Conservation (phyloP, 2,797 vertebrate species). For the Loriculus beryllinus region DNA sequence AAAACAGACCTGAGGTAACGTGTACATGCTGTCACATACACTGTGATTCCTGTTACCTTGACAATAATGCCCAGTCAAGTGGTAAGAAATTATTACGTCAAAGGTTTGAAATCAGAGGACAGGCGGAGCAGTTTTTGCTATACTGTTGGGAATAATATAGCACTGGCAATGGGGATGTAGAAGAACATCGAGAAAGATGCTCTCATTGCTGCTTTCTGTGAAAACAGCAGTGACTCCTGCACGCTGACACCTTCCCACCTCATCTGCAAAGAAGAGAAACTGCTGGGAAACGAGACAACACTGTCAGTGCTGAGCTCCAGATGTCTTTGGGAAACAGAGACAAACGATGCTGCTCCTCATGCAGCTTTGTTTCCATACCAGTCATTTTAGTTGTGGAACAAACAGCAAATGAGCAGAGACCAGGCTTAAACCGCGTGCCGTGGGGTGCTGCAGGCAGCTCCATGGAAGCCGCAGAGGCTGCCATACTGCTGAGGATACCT, state of each 20-base stretch:
- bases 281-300: background rate
- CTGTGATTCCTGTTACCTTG: background rate
- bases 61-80: background rate
- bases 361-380: background rate
- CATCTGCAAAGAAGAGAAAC: background rate
- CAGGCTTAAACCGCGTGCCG: background rate
- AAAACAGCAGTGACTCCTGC: background rate
- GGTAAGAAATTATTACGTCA: background rate
- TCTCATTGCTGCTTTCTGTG: background rate
- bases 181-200: background rate
- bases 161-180: background rate
- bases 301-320: background rate
- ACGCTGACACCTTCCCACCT: background rate
- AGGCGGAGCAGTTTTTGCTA: background rate
- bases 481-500: background rate
- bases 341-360: background rate
- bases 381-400: background rate
- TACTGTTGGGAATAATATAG: background rate
- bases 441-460: background rate
- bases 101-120: background rate
- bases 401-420: background rate
- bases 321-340: background rate
- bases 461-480: background rate
- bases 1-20: background rate
- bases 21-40: background rate